Conservation (phyloP, 2,888 invertebrate genomes). For the Brachyopa scutellaris region DNA sequence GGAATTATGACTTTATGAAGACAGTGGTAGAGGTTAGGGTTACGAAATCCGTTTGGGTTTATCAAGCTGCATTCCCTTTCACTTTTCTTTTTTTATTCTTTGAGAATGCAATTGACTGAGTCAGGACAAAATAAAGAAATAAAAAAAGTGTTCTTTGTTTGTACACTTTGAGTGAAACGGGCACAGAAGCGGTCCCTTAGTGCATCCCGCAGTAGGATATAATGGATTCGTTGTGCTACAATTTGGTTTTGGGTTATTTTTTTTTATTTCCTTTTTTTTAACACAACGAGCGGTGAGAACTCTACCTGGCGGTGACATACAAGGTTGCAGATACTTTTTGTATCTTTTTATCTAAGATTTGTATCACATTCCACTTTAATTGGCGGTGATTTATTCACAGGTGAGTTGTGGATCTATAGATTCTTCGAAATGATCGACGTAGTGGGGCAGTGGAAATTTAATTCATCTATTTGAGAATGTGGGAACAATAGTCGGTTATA, state of each 20-base stretch:
- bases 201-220: not conserved
- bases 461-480: slow-evolving; percentile 3
- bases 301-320: slow-evolving; percentile 43
- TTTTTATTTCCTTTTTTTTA: slow-evolving; percentile 15
- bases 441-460: not conserved
- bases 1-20: slow-evolving; percentile 50
- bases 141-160: slow-evolving; percentile 53
- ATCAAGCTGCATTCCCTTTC: slow-evolving; percentile 36
- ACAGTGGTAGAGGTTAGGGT: slow-evolving; percentile 2
- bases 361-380: slow-evolving; percentile 30
- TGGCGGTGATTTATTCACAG: slow-evolving; percentile 48
- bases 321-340: slow-evolving; percentile 10
- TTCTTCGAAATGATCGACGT: slow-evolving; percentile 32
- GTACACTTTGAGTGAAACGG: slow-evolving; percentile 39
- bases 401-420: slow-evolving; percentile 40
- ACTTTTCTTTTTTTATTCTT: not conserved
- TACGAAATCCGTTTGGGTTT: not conserved
- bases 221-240: slow-evolving; percentile 18
- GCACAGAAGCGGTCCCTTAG: not conserved
- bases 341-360: slow-evolving; percentile 33
- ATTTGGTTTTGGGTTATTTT: not conserved
- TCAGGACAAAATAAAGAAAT: not conserved
- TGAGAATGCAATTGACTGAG: not conserved
- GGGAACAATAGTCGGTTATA: not conserved
- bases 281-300: too few relatives aligned